Base-by-base conservation (phyloP, 1,140 invertebrate genomes). In the Sesamia nonagrioides region DNA sequence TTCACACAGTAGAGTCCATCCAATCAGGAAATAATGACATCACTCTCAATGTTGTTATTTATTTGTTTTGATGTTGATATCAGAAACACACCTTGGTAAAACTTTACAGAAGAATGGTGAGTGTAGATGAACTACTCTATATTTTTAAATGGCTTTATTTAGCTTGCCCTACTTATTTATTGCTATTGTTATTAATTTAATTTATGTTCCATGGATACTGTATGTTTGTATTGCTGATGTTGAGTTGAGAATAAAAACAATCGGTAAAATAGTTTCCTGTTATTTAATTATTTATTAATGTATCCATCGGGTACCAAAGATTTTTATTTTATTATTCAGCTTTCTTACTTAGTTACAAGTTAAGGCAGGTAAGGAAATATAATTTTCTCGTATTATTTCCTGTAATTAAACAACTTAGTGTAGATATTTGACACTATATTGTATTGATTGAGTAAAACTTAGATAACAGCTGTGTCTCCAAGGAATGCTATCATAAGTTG, bases 1-100 rank as follows among this genome's bases (percentile, higher is more conserved):
- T 58, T 58, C 17, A 73, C 54, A 40, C 17, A 27, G 27, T 27
- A 1, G 27, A 45, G 33, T 18, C 33, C 18, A 42, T 73, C 50
- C 54, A 73, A 73, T 73, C 27, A 73, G 50, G 50, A 73, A 58
- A 73, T 73, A 17, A 73, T 73, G 71, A 33, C 71, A 69, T 48
- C 42, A 73, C 13, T 50, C 9, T 58, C 50, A 58, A 42, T 40
- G 54, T 72, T 72, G 27, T 72, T 72, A 72, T 73, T 71, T 71
- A 50, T 73, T 73, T 73, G 21, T 73, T 73, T 58, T 58, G 71
- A 58, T 42, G 42, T 37, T 73, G 71, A 73, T 73, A 73, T 45
- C 71, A 73, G n/a, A 13, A 27, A 72, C 15, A 42, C 45, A 50
- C 15, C 45, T 50, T n/a, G 13, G 45, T 50, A n/a, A 50, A 50